phyloP scores from a whole-genome alignment of 2,797 vertebrate species.

The Scomberomorus guttatus region DNA sequence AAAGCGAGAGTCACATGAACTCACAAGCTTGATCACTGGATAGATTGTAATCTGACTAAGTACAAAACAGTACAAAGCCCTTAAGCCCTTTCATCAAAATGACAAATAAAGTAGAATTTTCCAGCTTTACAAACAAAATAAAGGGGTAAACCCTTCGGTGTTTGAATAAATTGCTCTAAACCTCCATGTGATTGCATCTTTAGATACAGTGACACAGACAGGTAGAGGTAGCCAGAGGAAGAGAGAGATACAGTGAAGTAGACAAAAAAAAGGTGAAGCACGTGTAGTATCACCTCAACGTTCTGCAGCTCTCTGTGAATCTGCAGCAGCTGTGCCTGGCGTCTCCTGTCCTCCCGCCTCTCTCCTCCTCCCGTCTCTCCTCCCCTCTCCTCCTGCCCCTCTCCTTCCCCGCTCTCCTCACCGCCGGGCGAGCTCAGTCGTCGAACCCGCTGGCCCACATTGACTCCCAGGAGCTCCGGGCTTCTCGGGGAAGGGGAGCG shows the following conservation, averaged over 20 bases:
- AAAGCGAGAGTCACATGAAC: background rate
- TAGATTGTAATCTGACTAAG: background rate
- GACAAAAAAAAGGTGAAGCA: background rate
- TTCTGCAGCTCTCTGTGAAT: conserved; percentile 91
- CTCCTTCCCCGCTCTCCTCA: conserved; percentile 76
- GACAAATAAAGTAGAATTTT: background rate
- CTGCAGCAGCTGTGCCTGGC: conserved; percentile 81
- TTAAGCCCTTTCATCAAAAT: background rate
- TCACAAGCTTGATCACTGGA: background rate
- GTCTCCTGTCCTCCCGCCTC: conserved; percentile 71
- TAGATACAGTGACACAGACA: background rate
- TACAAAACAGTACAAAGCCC: background rate
- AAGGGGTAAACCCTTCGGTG: background rate
- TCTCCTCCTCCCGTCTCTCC: conserved; percentile 69
- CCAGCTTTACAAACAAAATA: background rate
- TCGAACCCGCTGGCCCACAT: conserved; percentile 83
- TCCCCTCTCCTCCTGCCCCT: conserved; percentile 75
- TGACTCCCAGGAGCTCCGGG: conserved; percentile 83
- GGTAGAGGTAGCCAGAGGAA: background rate
- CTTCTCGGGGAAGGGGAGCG: conserved; percentile 81
- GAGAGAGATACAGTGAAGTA: background rate
- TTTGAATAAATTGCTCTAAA: background rate
- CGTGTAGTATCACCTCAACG: conserved; percentile 87
- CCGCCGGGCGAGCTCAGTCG: conserved; percentile 83
- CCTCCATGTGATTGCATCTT: background rate